Evolutionary conservation across 64 coral and sea anemone genomes (phyloP).

Genomic region (Astreopora myriophthalma): DNA sequence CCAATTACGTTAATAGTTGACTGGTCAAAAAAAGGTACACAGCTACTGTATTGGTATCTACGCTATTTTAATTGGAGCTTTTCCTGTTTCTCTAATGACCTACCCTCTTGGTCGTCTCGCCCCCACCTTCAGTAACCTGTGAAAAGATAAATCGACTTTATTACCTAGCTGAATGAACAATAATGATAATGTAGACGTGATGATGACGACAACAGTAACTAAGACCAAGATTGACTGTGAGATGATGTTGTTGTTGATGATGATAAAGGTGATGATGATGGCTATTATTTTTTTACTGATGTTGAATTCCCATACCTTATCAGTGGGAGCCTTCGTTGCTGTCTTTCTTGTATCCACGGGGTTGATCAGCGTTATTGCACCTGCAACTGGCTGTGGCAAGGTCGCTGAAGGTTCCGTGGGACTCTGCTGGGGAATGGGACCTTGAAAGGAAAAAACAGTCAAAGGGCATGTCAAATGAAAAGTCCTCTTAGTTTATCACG

Average conservation of each 20-base stretch:
- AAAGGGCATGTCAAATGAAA: not conserved
- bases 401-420: not conserved
- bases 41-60: too few relatives aligned
- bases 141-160: not conserved
- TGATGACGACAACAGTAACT: not conserved
- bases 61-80: too few relatives aligned
- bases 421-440: not conserved
- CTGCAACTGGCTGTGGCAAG: not conserved
- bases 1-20: too few relatives aligned
- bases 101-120: not conserved
- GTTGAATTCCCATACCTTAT: not conserved
- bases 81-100: not conserved
- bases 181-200: not conserved
- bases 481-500: not conserved
- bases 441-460: not conserved
- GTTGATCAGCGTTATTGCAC: not conserved
- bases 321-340: not conserved
- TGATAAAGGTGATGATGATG: not conserved
- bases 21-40: too few relatives aligned
- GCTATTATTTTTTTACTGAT: not conserved
- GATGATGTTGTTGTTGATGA: not conserved
- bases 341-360: not conserved
- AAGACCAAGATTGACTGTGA: not conserved
- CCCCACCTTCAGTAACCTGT: not conserved
- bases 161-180: too few relatives aligned